Conservation (phyloP, 2,113 vertebrate species). For the Anarhynchus alexandrinus region DNA sequence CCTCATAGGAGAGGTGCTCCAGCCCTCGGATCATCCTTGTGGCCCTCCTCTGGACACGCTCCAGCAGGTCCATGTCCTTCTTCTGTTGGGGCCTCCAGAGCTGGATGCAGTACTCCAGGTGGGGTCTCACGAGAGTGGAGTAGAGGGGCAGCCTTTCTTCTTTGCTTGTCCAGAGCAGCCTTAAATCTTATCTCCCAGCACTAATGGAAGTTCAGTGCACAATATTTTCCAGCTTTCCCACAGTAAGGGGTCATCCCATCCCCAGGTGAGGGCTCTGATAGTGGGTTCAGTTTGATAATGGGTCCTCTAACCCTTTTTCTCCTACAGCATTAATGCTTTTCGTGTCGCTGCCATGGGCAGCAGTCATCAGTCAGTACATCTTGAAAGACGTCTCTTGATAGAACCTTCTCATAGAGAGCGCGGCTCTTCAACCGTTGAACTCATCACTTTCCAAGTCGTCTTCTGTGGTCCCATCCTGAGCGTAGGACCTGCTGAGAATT, state of each 20-base stretch:
- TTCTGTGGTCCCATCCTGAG: background rate
- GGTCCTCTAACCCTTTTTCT: background rate
- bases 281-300: background rate
- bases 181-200: background rate
- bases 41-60: no score
- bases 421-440: background rate
- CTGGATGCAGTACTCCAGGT: no score
- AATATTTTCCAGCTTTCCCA: background rate
- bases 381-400: no score
- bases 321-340: background rate
- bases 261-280: background rate
- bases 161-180: background rate
- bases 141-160: no score
- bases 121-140: no score
- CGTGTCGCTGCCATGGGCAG: background rate
- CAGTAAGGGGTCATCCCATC: background rate
- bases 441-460: background rate
- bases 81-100: no score
- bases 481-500: background rate
- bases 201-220: background rate
- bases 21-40: no score
- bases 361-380: background rate
- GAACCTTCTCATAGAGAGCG: no score
- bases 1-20: no score
- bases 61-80: no score